Evolutionary conservation across 2,113 vertebrate genomes (phyloP).

Genomic region (Accipiter cooperii): DNA sequence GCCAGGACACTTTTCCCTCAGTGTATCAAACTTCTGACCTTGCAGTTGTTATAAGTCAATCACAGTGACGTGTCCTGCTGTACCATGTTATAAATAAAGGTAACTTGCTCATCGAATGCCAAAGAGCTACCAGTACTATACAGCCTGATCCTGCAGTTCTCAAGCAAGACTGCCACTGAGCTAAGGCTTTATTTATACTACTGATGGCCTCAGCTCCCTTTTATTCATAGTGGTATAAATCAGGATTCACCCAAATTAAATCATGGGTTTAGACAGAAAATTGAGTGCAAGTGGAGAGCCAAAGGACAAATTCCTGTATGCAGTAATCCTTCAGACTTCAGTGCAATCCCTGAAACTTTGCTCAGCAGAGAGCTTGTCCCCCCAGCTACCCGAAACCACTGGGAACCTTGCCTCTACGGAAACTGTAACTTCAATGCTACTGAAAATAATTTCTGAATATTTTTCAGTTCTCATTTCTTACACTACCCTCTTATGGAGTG

Average conservation of each 20-base stretch:
- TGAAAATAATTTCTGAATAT: neutral
- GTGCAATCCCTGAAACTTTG: neutral
- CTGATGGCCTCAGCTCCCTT: neutral
- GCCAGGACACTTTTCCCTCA: neutral
- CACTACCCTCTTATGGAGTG: neutral
- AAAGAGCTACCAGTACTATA: neutral
- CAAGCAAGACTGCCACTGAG: neutral
- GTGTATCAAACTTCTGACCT: slow-evolving; percentile 56
- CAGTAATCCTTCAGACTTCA: neutral
- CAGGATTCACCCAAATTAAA: neutral
- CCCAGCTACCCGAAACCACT: neutral
- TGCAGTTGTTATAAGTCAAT: slow-evolving; percentile 57
- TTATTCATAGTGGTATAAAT: neutral
- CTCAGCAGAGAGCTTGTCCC: neutral
- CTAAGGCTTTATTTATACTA: neutral
- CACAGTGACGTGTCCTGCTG: slow-evolving; percentile 12
- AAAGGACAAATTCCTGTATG: neutral
- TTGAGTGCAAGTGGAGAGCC: neutral
- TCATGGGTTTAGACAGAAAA: neutral
- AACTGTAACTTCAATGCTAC: neutral
- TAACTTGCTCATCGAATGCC: slow-evolving; percentile 55
- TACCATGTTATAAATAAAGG: slow-evolving; percentile 66
- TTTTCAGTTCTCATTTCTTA: neutral
- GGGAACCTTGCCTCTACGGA: neutral
- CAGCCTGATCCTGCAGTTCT: neutral